These are phyloP conservation scores for Tricholaema leucomelas DNA, from an alignment of 2,113 vertebrate genomes.

Conservation along the genomic window DNA sequence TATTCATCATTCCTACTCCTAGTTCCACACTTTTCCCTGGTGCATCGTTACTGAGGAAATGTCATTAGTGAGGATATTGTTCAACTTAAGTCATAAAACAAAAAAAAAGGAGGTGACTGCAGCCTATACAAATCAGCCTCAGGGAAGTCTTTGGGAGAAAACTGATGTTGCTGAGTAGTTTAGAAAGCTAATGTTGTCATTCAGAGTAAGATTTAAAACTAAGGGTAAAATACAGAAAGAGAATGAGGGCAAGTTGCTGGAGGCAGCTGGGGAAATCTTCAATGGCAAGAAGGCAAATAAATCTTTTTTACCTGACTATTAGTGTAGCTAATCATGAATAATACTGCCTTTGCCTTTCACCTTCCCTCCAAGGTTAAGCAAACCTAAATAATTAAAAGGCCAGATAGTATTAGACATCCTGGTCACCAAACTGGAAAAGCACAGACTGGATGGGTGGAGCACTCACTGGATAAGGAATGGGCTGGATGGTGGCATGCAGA, in stretches of 20 bases:
- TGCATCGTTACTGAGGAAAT: constrained; percentile 43
- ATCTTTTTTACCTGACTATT: neutral
- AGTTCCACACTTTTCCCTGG: neutral
- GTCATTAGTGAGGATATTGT: constrained; percentile 41
- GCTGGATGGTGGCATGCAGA: too few species aligned
- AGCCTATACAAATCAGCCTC: constrained; percentile 36
- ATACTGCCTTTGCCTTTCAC: neutral
- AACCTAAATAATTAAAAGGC: neutral
- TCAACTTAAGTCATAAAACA: neutral
- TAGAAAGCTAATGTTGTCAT: constrained; percentile 43
- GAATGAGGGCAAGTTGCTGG: neutral
- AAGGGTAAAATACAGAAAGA: neutral
- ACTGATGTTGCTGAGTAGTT: constrained; percentile 40
- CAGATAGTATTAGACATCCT: too few species aligned
- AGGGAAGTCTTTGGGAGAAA: constrained; percentile 27
- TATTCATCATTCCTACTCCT: neutral
- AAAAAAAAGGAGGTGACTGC: neutral
- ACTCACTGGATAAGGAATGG: too few species aligned
- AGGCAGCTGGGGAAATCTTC: constrained; percentile 13
- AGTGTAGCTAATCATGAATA: neutral
- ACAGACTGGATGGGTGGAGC: too few species aligned
- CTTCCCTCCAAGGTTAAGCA: neutral
- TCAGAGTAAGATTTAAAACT: constrained; percentile 23
- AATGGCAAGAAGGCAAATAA: neutral
- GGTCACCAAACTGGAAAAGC: too few species aligned